These are phyloP conservation scores for Lophura nycthemera DNA, from an alignment of 2,113 vertebrate genomes.

Conservation along the genomic window DNA sequence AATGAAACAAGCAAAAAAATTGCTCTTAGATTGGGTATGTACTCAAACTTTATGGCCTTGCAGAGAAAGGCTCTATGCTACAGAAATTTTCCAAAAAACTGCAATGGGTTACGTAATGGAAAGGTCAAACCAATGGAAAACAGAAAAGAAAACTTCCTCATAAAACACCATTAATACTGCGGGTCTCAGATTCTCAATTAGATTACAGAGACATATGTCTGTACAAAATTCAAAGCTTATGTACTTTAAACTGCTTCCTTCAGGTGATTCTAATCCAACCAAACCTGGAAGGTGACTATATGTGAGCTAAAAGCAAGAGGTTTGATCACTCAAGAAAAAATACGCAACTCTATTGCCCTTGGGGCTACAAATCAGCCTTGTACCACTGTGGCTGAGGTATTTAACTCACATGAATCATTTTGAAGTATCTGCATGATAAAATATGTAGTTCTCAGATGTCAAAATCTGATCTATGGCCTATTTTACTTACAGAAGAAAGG, in stretches of 20 bases:
- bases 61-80: neutral
- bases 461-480: neutral
- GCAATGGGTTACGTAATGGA: neutral
- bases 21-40: too few species aligned
- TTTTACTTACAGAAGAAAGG: neutral
- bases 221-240: neutral
- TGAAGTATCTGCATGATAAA: neutral
- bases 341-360: neutral
- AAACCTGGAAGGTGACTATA: neutral
- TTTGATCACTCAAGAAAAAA: neutral
- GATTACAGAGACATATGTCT: neutral
- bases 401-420: neutral
- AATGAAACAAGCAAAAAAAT: neutral
- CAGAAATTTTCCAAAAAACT: neutral
- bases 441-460: neutral
- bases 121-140: neutral
- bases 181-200: neutral
- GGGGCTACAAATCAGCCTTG: neutral
- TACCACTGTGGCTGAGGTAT: neutral
- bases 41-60: neutral
- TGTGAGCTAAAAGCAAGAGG: neutral
- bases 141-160: neutral
- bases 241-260: neutral
- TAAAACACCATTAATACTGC: neutral
- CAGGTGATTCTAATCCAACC: neutral